These are phyloP conservation scores for Aphidius colemani DNA, from an alignment of 2,888 invertebrate genomes.

Conservation along the genomic window DNA sequence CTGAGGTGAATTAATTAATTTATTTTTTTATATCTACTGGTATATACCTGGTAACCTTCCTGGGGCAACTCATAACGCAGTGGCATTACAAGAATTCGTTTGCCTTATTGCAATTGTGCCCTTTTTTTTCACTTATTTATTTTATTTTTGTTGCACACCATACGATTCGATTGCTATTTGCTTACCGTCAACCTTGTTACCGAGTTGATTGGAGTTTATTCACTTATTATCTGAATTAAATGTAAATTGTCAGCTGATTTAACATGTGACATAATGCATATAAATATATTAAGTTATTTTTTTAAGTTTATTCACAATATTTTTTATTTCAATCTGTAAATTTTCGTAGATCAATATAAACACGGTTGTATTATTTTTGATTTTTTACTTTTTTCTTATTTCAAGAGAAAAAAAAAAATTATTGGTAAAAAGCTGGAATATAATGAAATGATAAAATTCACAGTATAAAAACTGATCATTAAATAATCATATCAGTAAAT, in stretches of 20 bases:
- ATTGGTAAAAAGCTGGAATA: neutral
- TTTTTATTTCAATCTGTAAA: neutral
- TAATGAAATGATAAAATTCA: conserved; percentile 1
- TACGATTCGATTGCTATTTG: no score
- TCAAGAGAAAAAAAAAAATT: neutral
- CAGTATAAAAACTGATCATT: neutral
- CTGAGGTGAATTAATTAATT: neutral
- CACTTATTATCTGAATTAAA: conserved; percentile 2
- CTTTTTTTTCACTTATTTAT: conserved; percentile 3
- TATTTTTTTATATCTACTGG: conserved; percentile 16
- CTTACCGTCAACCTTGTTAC: conserved; percentile 14
- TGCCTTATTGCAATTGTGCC: conserved; percentile 3
- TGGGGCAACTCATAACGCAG: conserved; percentile 1
- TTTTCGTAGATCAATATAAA: neutral
- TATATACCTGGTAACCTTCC: conserved; percentile 19
- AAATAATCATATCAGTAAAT: no score
- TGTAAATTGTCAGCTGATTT: conserved; percentile 9
- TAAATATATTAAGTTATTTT: neutral
- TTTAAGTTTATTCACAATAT: neutral
- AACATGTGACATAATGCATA: conserved; percentile 15
- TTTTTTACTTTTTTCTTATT: neutral
- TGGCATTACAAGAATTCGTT: conserved; percentile 13
- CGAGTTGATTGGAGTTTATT: conserved; percentile 2
- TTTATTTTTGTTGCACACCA: neutral
- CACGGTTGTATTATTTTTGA: neutral